phyloP scores from a whole-genome alignment of 2,113 vertebrate genomes.

The Lophura nycthemera region DNA sequence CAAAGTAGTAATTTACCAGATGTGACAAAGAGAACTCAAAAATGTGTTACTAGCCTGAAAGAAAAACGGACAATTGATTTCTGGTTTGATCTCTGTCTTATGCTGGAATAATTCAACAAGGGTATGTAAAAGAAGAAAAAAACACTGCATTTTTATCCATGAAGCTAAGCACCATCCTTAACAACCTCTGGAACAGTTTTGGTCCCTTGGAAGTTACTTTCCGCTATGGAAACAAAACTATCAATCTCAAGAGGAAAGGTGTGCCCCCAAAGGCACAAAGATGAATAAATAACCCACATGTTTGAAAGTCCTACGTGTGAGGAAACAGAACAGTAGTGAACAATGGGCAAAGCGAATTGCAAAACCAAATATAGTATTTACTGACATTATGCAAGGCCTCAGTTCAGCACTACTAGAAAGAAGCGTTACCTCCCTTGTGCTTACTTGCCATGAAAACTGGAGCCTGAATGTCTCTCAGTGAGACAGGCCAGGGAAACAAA shows the following conservation, averaged over 20 bases:
- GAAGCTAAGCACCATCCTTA: neutral
- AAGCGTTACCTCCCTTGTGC: neutral
- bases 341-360: neutral
- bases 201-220: neutral
- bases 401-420: rapidly evolving
- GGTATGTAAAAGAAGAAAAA: constrained; percentile 16
- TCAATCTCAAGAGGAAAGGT: neutral
- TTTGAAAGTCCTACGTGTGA: neutral
- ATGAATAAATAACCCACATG: neutral
- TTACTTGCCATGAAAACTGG: neutral
- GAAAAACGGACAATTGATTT: neutral
- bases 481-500: rapidly evolving
- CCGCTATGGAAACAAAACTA: neutral
- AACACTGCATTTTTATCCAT: neutral
- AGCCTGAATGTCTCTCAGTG: rapidly evolving
- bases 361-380: neutral
- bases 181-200: neutral
- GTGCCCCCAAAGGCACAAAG: rapidly evolving
- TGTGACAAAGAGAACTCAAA: neutral
- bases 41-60: neutral
- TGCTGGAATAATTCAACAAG: neutral
- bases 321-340: neutral
- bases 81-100: neutral
- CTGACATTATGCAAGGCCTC: neutral
- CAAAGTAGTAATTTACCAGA: constrained; percentile 49